phyloP scores from a whole-genome alignment of 2,888 invertebrate genomes.

The Thymelicus lineola region DNA sequence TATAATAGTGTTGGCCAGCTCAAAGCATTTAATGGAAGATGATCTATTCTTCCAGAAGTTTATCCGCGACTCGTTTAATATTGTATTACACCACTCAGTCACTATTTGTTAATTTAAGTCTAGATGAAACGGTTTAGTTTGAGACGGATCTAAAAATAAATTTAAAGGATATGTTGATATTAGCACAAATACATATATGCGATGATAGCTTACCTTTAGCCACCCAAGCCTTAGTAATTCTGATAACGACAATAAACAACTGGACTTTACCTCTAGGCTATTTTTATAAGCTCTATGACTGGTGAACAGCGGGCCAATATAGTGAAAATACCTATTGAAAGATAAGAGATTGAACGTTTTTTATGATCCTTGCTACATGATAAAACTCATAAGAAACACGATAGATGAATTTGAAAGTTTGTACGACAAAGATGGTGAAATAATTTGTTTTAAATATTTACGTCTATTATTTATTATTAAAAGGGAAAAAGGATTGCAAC shows the following conservation, averaged over 20 bases:
- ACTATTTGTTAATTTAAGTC: no score
- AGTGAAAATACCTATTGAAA: neutral
- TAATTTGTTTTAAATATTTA: no score
- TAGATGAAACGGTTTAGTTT: neutral
- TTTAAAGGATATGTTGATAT: neutral
- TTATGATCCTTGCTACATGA: constrained; percentile 12
- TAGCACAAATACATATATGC: neutral
- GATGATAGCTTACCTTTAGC: neutral
- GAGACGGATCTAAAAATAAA: neutral
- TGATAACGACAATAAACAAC: neutral
- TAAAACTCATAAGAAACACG: neutral
- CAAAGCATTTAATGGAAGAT: no score
- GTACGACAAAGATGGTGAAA: neutral
- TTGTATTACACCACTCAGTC: no score
- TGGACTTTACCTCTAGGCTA: neutral
- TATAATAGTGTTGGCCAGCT: no score
- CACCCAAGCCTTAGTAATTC: neutral
- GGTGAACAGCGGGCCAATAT: no score
- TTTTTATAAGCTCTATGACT: neutral
- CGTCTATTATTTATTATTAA: no score
- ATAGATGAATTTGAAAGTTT: neutral
- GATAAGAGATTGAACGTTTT: constrained; percentile 5
- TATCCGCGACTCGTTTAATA: no score
- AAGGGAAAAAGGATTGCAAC: no score
- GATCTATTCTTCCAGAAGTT: no score